Percentiles rank a stretch among this genome's conserved stretches.
Conservation (phyloP, 2,113 vertebrate species). For the Artemisiospiza belli region DNA sequence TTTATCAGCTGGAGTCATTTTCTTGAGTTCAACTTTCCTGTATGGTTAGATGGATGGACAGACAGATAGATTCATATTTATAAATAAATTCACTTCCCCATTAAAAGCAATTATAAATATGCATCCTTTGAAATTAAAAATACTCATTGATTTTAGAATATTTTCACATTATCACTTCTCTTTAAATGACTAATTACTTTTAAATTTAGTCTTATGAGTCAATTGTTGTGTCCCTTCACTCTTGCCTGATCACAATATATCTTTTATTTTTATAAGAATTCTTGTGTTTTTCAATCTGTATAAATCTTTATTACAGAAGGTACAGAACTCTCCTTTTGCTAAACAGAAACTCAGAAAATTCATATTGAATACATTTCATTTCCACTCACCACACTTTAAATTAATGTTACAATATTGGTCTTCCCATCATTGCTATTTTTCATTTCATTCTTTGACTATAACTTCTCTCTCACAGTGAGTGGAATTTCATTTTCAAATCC, state of each 20-base stretch:
- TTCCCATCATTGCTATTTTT: not conserved
- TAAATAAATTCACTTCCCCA: not conserved
- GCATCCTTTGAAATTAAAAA: not conserved
- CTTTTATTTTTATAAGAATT: not conserved
- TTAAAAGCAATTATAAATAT: not conserved
- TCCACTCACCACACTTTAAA: not conserved
- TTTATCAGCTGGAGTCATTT: not conserved
- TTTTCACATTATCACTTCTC: not conserved
- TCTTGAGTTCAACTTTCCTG: not conserved
- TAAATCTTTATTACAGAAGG: not conserved
- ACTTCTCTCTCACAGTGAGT: not conserved
- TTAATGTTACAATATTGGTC: not conserved
- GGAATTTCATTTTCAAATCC: slow-evolving; percentile 4
- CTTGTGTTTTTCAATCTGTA: not conserved
- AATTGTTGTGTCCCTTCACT: not conserved
- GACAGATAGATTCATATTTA: not conserved
- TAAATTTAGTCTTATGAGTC: not conserved
- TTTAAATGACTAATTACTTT: not conserved
- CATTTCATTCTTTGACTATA: not conserved
- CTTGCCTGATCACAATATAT: not conserved
- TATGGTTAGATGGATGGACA: not conserved
- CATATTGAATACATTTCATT: not conserved
- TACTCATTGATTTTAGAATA: not conserved
- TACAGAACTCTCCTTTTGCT: not conserved
- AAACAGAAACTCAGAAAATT: not conserved